Conservation (phyloP, 92 coral and sea anemone genomes). For the Zoanthus sansibaricus region DNA sequence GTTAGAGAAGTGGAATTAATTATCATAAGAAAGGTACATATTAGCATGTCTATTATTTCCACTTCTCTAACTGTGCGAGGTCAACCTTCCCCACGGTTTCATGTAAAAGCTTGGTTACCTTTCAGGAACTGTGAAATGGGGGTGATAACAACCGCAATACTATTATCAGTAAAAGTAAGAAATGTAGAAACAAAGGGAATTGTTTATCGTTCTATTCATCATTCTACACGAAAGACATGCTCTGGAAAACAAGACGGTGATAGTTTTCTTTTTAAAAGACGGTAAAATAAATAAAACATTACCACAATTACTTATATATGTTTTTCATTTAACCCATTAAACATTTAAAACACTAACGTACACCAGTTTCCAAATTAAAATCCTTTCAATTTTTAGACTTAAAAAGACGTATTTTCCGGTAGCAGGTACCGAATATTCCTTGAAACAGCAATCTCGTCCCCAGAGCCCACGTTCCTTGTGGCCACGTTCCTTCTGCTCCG, state of each 20-base stretch:
- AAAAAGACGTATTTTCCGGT: not conserved
- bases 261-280: not conserved
- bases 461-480: no score
- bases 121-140: no score
- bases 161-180: not conserved
- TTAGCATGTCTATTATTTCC: no score
- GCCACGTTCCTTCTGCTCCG: no score
- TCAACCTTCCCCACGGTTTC: no score
- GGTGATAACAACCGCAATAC: not conserved
- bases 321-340: not conserved
- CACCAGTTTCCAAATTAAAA: not conserved
- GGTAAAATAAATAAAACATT: constrained; percentile 1
- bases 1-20: no score
- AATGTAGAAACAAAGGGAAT: not conserved
- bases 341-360: not conserved
- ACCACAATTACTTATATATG: not conserved
- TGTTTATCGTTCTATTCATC: no score
- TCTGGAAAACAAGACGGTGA: not conserved
- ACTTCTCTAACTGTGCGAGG: no score
- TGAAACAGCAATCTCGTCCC: no score
- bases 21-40: no score
- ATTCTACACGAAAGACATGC: not conserved
- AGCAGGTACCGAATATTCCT: not conserved
- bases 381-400: not conserved
- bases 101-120: no score